Base-by-base conservation (phyloP, 2,797 vertebrate genomes). In the Picus viridis region DNA sequence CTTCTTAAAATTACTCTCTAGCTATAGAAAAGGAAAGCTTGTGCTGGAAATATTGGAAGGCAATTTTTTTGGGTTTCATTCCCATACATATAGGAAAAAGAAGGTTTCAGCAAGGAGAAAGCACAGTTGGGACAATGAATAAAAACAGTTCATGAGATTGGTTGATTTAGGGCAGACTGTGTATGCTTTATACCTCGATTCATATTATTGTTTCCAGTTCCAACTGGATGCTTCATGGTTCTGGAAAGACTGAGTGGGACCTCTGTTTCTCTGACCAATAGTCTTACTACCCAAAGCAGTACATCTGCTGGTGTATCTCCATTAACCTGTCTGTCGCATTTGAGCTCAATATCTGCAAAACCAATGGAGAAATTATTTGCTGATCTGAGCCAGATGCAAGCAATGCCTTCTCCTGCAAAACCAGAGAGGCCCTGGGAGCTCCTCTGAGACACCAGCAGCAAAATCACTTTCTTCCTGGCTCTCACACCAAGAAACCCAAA, bases 1-100 rank as follows among this genome's bases (percentile, higher is more conserved):
- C 30, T 89, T 93, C 90, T 81, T 75, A 82, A 80, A 94, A 89
- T 95, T 76, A 29, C 51, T 93, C 87, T 72, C 78, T 93, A 41
- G 16, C 16, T 41, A 69, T 67, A 45, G 76, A 79, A 94, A 67
- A 69, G 89, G 64, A 92, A 86, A 92, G 34, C 24, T 68, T 71
- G 26, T 69, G 45, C 67, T 83, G 26, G 30, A 81, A 81, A 80
- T 80, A 77, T 6, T 64, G 56, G 65, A 83, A 90, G 62, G 61
- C 26, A 74, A 15, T n/a, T 4, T 82, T 88, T 86, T 39, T 8
- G 36, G 32, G 47, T 88, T 87, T 88, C 43, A 41, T 41, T 41
- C 41, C 41, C 41, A 41, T 15, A 16, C 41, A 16, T 41, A 41
- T 41, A 41, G 41, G 41, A 41, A 41, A 41, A 36, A 36, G 36